Base-by-base conservation (phyloP, 1,140 invertebrate species). In the Formica exsecta region DNA sequence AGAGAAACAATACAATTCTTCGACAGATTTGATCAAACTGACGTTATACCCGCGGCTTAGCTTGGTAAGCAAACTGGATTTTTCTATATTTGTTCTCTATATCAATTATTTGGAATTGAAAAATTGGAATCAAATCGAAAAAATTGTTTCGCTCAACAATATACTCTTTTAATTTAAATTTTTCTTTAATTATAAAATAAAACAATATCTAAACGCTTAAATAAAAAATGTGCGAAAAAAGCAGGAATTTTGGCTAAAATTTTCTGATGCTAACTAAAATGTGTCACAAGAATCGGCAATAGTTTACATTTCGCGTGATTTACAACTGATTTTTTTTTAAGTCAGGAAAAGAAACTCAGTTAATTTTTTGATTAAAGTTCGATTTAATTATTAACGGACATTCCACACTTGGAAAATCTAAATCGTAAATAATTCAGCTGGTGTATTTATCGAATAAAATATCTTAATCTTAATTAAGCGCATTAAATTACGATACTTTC, bases 391-490 rank as follows among this genome's bases (percentile, higher is more conserved):
- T 73, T 22, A 22, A 22, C 22, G 22, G 22, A 22, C 22, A 22
- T 0, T 22, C 22, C 22, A 22, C 22, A 22, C 22, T 22, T 22
- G 22, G 22, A 22, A 22, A 22, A 38, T 44, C 16, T 5, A 16
- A 13, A 11, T 32, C 9, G 41, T 73, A 83, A 81, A 83, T 83
- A 83, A 73, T 44, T 41, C 22, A 38, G 7, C 32, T 29, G 25
- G n/a, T n/a, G 3, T 73, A 38, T 44, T 81, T 81, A 71, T 81
- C 13, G 54, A 73, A 29, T 9, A 59, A 83, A 83, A 54, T 83
- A 74, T 74, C 36, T 22, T 25, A 61, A 61, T 73, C 38, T 59
- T 74, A 48, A 83, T 83, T 83, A 62, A 74, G 59, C 25, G 36
- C 4, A 54, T 11, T 44, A 61, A 73, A 61, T 83, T 44, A 73